Conservation (phyloP, 2,888 invertebrate species). For the Orthosia cruda region DNA sequence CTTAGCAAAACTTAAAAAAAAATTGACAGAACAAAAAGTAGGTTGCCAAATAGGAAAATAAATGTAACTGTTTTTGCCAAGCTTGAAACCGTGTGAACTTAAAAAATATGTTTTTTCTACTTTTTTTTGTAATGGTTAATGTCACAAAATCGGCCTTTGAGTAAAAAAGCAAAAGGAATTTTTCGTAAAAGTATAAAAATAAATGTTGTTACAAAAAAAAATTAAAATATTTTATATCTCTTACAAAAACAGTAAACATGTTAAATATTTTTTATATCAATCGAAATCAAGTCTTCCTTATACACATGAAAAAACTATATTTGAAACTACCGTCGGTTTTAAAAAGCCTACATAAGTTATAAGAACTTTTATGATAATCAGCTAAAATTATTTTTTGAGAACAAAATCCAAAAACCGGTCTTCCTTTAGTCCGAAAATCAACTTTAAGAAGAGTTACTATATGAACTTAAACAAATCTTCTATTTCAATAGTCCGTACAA, state of each 20-base stretch:
- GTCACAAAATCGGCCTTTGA: neutral
- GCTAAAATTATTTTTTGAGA: too few species aligned
- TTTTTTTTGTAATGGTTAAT: neutral
- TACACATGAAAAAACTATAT: neutral
- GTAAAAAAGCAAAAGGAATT: conserved; percentile 1
- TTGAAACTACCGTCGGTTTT: neutral
- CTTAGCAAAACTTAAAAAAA: too few species aligned
- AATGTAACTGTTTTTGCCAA: neutral
- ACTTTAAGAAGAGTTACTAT: conserved; percentile 33
- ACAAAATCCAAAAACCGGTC: neutral
- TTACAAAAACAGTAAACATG: neutral
- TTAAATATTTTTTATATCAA: conserved; percentile 5
- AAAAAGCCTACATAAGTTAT: too few species aligned
- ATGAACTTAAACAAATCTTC: neutral
- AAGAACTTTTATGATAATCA: too few species aligned
- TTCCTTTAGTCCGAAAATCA: neutral
- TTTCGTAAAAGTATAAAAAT: conserved; percentile 28
- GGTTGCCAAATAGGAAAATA: too few species aligned
- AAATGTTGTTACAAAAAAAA: neutral
- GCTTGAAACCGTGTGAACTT: neutral
- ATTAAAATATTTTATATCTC: neutral
- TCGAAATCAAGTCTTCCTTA: conserved; percentile 20
- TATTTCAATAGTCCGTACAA: conserved; percentile 6
- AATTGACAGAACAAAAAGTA: too few species aligned
- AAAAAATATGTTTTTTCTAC: conserved; percentile 3